phyloP scores from a whole-genome alignment of 30 jellyfish, hydroid and myxozoan genomes.

The Cassiopea andromeda region DNA sequence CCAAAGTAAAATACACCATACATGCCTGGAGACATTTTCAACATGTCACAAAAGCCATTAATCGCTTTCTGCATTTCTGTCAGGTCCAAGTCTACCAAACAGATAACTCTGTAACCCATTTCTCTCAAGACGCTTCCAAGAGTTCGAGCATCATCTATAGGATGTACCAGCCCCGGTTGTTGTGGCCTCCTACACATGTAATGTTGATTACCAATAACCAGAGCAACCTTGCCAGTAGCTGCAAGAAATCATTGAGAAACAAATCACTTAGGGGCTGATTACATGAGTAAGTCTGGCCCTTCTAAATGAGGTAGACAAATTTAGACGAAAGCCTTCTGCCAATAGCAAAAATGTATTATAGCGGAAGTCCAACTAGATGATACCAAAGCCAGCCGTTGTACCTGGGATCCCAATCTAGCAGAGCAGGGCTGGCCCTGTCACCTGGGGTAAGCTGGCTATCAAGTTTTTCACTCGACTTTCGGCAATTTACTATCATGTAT shows the following conservation, averaged over 20 bases:
- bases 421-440: too few relatives aligned
- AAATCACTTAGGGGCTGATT: too few relatives aligned
- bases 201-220: constrained; percentile 87
- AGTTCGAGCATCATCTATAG: constrained; percentile 83
- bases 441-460: too few relatives aligned
- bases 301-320: too few relatives aligned
- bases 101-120: constrained; percentile 88
- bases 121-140: constrained; percentile 67
- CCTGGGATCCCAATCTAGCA: too few relatives aligned
- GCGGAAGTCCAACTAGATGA: too few relatives aligned
- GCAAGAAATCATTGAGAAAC: neutral
- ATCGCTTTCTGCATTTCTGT: constrained; percentile 83
- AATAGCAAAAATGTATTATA: too few relatives aligned
- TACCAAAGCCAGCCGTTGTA: too few relatives aligned
- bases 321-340: too few relatives aligned
- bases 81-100: constrained; percentile 73
- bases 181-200: constrained; percentile 57
- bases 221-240: constrained; percentile 95
- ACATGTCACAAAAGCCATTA: constrained; percentile 78
- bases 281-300: too few relatives aligned
- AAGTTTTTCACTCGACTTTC: too few relatives aligned
- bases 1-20: constrained; percentile 90
- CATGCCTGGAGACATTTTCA: constrained; percentile 50
- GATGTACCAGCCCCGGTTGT: constrained; percentile 76
- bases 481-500: too few relatives aligned